Base-by-base conservation (phyloP, 2,888 invertebrate genomes). In the Slavum lentiscoides region DNA sequence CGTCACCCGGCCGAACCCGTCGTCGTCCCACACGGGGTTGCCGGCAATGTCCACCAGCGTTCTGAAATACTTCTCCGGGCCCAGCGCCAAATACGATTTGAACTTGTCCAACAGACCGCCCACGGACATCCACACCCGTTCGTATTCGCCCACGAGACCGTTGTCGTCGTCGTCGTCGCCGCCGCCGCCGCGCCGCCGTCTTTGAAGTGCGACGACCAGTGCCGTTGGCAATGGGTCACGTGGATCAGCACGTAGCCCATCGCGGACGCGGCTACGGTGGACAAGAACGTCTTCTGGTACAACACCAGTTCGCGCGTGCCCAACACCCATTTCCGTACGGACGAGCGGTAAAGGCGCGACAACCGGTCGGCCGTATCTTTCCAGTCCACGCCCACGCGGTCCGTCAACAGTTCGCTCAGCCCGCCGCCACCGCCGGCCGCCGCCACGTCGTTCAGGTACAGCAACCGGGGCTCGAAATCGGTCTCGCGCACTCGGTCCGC, bases 121-220 rank as follows among this genome's bases (percentile, higher is more conserved):
- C 6, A 80, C 39, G 64, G 80, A 80, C 80, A 80, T 80, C 80
- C 80, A 80, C 43, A 37, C 37, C 15, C 70, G 69, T 11, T 70
- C 62, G 70, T 80, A 80, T 9, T 80, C 80, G 7, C 58, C 64
- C 37, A 80, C 70, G 21, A 21, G n/a, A 6, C 17, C 23, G 17
- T 21, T 49, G 2, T 58, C n/a, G 39, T 6, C 43, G 66, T 3
- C 13, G 49, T 3, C 49, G 1, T 9, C 13, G 49, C 11, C 49
- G 49, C 23, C 1, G 6, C 6, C 66, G 1, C 55, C 2, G 13
- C 0, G 21, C 17, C 37, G 7, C 15, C 21, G n/a, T 7, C 6
- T 1, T 2, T 13, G 37, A 37, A n/a, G 2, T 23, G 4, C 6
- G 39, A 9, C 55, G 30, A 13, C 72, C 70, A 58, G 5, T 72